Evolutionary conservation across 2,113 vertebrate genomes (phyloP).

Genomic region (Sterrhoptilus dennistouni): DNA sequence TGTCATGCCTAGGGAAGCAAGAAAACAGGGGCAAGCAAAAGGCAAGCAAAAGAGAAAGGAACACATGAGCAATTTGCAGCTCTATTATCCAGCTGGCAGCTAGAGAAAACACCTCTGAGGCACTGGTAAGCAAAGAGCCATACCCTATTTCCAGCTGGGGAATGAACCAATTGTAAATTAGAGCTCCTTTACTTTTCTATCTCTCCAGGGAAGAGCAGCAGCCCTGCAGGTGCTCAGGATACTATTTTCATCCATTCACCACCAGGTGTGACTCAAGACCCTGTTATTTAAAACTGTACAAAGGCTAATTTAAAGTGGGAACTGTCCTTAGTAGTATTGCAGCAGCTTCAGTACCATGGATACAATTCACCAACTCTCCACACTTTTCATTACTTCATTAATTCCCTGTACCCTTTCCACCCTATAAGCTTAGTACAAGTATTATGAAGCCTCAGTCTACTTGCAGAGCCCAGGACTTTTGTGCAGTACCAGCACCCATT

Average conservation of each 20-base stretch:
- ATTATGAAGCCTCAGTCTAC: neutral
- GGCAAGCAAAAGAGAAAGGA: neutral
- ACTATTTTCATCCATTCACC: neutral
- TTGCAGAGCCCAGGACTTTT: neutral
- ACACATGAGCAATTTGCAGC: neutral
- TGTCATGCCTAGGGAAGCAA: neutral
- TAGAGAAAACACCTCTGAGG: neutral
- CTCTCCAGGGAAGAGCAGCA: slow-evolving; percentile 4
- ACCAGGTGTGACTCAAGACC: slow-evolving; percentile 32
- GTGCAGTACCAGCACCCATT: neutral
- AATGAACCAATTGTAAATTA: neutral
- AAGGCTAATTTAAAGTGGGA: neutral
- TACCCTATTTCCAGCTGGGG: neutral
- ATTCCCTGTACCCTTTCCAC: neutral
- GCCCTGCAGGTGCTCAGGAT: neutral
- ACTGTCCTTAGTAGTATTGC: neutral
- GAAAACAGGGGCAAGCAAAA: neutral
- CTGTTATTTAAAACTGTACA: neutral
- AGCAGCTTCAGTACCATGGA: neutral
- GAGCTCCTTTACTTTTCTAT: neutral
- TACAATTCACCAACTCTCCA: neutral
- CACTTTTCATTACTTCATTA: neutral
- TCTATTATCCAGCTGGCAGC: neutral
- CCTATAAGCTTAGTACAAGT: neutral
- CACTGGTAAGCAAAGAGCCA: neutral